Evolutionary conservation across 92 coral and sea anemone genomes (phyloP), one percentile per base, ranked within the genome.

Genomic region (Pocillopora meandrina): DNA sequence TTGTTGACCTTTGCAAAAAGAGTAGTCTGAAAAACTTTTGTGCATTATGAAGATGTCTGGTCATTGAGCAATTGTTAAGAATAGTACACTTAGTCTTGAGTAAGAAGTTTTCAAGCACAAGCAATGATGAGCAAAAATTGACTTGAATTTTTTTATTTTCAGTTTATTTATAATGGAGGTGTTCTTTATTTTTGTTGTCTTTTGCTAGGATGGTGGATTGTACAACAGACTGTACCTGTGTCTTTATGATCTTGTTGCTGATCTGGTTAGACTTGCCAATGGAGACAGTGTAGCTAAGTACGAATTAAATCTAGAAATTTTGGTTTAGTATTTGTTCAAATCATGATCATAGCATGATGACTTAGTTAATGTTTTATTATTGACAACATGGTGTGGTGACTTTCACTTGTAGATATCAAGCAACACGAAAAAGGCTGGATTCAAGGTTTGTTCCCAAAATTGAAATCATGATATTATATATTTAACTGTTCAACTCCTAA

Each of bases 221-320:
- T 95, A 95, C 70, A 92, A 94, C 84, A 91, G 92, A 19, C 86
- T 95, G 17, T 95, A 95, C 82, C 80, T 95, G 77, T 85, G 95
- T 81, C 85, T 95, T 55, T 94, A 89, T 85, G 98, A 95, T 73
- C 93, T 95, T 71, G 96, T 95, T 49, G 88, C 98, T 35, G 98
- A 93, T 71, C 87, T 92, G 16, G 86, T 89, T 13, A 88, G 91
- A 79, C 90, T 95, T 60, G 95, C 98, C 55, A 95, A 92, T 88
- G 98, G 98, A 14, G 95, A 94, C 79, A 90, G 86, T 68, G 80
- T 95, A 34, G 19, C 87, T 55, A 91, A 86, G 98, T 95, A 83
- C 47, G 77, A 63, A 42, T 19, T 56, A 56, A 58, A 6, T 16
- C 49, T 17, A 0, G 49, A 10, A n/a, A 12, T 57, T 52, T 73